phyloP scores from a whole-genome alignment of 2,888 invertebrate species.

The Craniophora ligustri region DNA sequence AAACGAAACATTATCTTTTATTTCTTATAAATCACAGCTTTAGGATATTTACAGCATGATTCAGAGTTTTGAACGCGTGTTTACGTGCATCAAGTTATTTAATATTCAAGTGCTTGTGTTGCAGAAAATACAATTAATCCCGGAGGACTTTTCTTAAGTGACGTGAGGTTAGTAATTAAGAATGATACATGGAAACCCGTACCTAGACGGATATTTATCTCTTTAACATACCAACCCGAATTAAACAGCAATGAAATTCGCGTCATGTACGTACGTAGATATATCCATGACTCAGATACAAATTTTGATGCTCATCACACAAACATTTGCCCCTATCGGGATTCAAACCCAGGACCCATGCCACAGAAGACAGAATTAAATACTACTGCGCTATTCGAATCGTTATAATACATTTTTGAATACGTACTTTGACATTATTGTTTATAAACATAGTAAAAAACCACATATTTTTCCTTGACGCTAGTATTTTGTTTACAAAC shows the following conservation, averaged over 20 bases:
- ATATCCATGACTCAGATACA: too few species aligned
- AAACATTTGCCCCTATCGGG: too few species aligned
- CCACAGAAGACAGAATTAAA: too few species aligned
- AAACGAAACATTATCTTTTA: too few species aligned
- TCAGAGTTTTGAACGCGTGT: background rate
- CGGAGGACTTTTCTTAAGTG: background rate
- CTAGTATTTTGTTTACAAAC: conserved; percentile 25
- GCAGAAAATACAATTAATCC: background rate
- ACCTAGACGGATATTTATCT: conserved; percentile 1
- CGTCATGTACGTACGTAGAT: too few species aligned
- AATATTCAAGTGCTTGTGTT: background rate
- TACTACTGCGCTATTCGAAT: too few species aligned
- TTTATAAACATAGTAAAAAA: background rate
- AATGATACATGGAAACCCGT: conserved; percentile 8
- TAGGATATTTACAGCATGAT: too few species aligned
- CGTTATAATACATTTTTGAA: background rate
- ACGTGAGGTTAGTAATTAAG: conserved; percentile 7
- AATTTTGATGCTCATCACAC: too few species aligned
- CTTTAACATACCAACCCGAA: too few species aligned
- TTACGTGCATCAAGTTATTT: background rate
- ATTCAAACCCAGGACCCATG: too few species aligned
- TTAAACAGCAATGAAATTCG: too few species aligned
- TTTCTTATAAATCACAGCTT: too few species aligned
- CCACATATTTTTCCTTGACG: conserved; percentile 1
- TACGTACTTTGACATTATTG: background rate